Base-by-base conservation (phyloP, 2,113 vertebrate genomes). In the Vicugna pacos region DNA sequence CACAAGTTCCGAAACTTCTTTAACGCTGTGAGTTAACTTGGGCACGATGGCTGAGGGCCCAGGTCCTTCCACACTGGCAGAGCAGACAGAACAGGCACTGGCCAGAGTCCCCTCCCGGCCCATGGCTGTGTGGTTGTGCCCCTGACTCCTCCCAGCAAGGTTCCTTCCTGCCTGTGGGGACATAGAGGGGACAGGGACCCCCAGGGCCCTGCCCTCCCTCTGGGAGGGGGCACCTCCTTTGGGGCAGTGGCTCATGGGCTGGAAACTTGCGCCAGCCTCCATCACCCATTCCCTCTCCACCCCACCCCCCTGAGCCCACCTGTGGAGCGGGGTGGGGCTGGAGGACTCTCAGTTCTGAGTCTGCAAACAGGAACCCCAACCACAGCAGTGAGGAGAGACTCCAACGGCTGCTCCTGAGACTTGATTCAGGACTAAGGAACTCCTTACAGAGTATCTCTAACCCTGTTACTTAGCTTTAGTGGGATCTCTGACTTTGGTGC, bases 1-100 rank as follows among this genome's bases (percentile, higher is more conserved):
- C 97, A 97, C 81, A 97, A 93, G 58, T 99, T 99, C 98, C 98
- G 94, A 67, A 98, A 98, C 32, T 98, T 98, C 95, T 98, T 99
- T 22, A 98, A 98, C 10, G 98, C 50, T 22, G 98, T 98, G 97
- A 98, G 98, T 92, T 52, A 35, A 12, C 1, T 6, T 30, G 35
- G 16, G 80, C 56, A 19, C 0, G 0, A 5, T 0, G 6, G 50
- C 48, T 28, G 30, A 54, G 58, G 85, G 26, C 0, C 11, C 46
- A 10, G 54, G 65, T 14, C 46, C 80, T 65, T 30, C 46, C 38
- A 30, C 0, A 1, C 48, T 48, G 70, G 60, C 46, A n/a, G 72
- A n/a, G 58, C 42, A 6, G 70, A 7, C 22, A n/a, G 58, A 58
- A 54, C 0, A 15, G 72, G 38, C 58, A 2, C 50, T 20, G 52